Percentiles rank a stretch among this genome's conserved stretches.
Evolutionary conservation across 2,113 vertebrate species (phyloP).

Genomic region (Motacilla tschutschensis): DNA sequence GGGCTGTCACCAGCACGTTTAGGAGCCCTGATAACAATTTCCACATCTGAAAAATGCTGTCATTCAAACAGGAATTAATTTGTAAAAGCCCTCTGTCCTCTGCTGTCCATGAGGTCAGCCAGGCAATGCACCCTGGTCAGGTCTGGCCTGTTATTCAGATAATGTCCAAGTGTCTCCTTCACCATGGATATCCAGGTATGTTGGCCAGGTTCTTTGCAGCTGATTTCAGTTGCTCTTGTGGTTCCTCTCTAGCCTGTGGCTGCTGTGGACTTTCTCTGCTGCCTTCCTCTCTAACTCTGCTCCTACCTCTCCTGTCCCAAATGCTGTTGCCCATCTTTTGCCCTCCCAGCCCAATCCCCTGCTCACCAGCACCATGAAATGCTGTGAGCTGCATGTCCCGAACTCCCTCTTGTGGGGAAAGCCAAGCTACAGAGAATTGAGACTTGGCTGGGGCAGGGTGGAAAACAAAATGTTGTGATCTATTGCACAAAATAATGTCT

Average conservation of each 20-base stretch:
- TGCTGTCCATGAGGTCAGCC: neutral
- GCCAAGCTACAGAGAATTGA: neutral
- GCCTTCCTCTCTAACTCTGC: neutral
- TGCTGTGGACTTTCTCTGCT: neutral
- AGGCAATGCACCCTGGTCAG: rapidly evolving
- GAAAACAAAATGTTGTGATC: constrained; percentile 25
- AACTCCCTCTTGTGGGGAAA: constrained; percentile 55
- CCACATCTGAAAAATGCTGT: neutral
- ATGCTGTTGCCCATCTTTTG: neutral
- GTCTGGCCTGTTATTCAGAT: neutral
- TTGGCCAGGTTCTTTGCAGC: neutral
- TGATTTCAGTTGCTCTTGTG: neutral
- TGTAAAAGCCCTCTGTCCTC: neutral
- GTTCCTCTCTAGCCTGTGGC: neutral
- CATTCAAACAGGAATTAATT: neutral
- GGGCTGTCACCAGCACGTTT: neutral
- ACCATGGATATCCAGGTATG: neutral
- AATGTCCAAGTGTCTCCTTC: neutral
- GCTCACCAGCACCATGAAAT: neutral
- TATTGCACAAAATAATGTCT: neutral
- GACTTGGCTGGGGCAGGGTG: neutral
- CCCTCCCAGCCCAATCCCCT: neutral
- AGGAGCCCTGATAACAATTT: neutral
- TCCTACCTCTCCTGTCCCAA: neutral
- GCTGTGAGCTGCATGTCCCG: neutral